Evolutionary conservation across 2,797 vertebrate genomes (phyloP).

Genomic region (Sebastes steindachneri): DNA sequence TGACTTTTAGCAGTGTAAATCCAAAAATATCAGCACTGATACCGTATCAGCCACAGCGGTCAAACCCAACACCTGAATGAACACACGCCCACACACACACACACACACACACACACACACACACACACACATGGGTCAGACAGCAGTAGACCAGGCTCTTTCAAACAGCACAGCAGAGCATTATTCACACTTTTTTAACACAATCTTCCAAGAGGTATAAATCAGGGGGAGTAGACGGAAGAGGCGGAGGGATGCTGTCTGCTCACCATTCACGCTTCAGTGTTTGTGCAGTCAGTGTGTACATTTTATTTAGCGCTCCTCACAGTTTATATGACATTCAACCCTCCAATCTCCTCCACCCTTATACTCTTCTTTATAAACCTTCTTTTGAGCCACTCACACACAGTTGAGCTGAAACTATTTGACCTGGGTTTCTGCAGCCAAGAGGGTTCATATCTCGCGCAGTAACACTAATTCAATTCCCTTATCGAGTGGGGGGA

Average conservation of each 20-base stretch:
- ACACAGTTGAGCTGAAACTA: slow-evolving; percentile 10
- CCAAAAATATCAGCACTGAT: neutral
- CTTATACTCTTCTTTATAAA: neutral
- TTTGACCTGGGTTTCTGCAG: slow-evolving; percentile 13
- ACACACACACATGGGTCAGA: slow-evolving; percentile 10
- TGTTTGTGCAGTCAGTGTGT: slow-evolving; percentile 27
- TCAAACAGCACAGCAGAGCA: slow-evolving; percentile 18
- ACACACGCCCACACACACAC: neutral
- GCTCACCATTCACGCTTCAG: slow-evolving; percentile 27
- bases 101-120: neutral
- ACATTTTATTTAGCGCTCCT: slow-evolving; percentile 15
- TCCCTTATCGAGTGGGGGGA: slow-evolving; percentile 42
- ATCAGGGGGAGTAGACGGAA: neutral
- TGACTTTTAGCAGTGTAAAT: neutral
- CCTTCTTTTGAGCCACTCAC: slow-evolving; percentile 14
- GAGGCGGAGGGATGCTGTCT: neutral
- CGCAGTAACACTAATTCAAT: slow-evolving; percentile 52
- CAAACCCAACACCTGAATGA: neutral
- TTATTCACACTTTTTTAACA: slow-evolving; percentile 54
- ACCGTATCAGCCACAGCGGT: neutral
- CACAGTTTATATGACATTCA: slow-evolving; percentile 16
- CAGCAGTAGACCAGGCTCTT: slow-evolving; percentile 31
- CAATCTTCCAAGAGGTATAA: slow-evolving; percentile 14
- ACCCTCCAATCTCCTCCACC: neutral
- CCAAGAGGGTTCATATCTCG: slow-evolving; percentile 36